phyloP scores from a whole-genome alignment of 2,888 invertebrate species.

The Oeneis ivallda region DNA sequence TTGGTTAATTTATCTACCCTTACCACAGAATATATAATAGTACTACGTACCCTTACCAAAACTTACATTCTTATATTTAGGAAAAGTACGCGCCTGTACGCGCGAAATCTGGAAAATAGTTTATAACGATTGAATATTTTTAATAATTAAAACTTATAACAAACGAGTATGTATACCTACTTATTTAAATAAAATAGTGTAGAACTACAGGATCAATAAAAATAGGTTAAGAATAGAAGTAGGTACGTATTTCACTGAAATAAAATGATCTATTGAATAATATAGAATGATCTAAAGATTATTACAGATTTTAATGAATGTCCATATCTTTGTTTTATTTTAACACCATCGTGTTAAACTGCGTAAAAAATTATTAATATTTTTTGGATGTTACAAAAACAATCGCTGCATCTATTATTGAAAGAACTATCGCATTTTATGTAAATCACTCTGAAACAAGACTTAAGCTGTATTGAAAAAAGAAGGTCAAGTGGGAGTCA shows the following conservation, averaged over 20 bases:
- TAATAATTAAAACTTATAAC: not conserved
- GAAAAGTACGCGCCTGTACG: not conserved
- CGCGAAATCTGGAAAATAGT: slow-evolving; percentile 1
- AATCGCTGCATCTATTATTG: too few relatives aligned
- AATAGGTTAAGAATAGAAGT: not conserved
- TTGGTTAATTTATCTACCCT: too few relatives aligned
- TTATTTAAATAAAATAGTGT: not conserved
- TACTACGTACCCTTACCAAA: too few relatives aligned
- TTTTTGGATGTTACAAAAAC: too few relatives aligned
- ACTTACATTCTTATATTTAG: too few relatives aligned
- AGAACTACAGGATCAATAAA: not conserved
- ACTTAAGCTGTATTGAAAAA: too few relatives aligned
- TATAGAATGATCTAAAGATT: too few relatives aligned
- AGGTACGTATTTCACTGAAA: not conserved
- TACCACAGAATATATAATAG: too few relatives aligned
- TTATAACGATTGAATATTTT: not conserved
- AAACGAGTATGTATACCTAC: not conserved
- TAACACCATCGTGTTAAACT: not conserved
- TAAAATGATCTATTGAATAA: not conserved
- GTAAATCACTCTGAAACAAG: too few relatives aligned
- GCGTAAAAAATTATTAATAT: not conserved
- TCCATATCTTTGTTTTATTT: not conserved
- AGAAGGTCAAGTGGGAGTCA: too few relatives aligned
- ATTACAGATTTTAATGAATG: too few relatives aligned
- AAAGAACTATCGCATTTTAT: too few relatives aligned